Evolutionary conservation across 2,888 invertebrate species (phyloP), one percentile per base, ranked within the genome.

Genomic region (Entomobrya proxima): DNA sequence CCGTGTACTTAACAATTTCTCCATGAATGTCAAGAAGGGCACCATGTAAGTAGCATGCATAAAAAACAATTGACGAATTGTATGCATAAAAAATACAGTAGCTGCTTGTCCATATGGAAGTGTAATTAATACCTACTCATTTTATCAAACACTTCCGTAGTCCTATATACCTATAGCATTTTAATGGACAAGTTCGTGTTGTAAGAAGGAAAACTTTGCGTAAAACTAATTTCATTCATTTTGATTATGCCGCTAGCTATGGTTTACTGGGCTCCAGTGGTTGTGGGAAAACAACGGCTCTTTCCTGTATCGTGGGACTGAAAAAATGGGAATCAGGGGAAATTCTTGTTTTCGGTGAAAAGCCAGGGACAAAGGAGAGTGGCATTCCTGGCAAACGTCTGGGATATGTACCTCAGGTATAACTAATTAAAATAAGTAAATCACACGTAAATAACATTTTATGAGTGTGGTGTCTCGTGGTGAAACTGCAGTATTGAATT

Each of bases 391-490:
- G 98, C 15, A 96, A 96, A 91, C 94, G 96, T 21, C 97, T 98
- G 9, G 98, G 98, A 75, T 98, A 98, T 93, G 98, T 98, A 98
- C 98, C 98, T 0, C 96, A 96, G 94, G 95, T 95, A 67, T 9
- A 2, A 15, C n/a, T 47, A 35, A 32, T 21, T 64, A 32, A 35
- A 61, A 61, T 18, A 21, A 40, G 4, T n/a, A n/a, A n/a, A n/a
- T n/a, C n/a, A n/a, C n/a, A n/a, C n/a, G n/a, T n/a, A n/a, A n/a
- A n/a, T n/a, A n/a, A n/a, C n/a, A n/a, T n/a, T n/a, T n/a, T n/a
- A n/a, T n/a, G n/a, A n/a, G n/a, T n/a, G n/a, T n/a, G n/a, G n/a
- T n/a, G n/a, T n/a, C n/a, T n/a, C n/a, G n/a, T n/a, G n/a, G n/a
- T n/a, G n/a, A n/a, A n/a, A n/a, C n/a, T n/a, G n/a, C n/a, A n/a